Evolutionary conservation across 37 sponge, comb jelly and placozoan genomes (phyloP).

Genomic region (Haliclona indistincta): DNA sequence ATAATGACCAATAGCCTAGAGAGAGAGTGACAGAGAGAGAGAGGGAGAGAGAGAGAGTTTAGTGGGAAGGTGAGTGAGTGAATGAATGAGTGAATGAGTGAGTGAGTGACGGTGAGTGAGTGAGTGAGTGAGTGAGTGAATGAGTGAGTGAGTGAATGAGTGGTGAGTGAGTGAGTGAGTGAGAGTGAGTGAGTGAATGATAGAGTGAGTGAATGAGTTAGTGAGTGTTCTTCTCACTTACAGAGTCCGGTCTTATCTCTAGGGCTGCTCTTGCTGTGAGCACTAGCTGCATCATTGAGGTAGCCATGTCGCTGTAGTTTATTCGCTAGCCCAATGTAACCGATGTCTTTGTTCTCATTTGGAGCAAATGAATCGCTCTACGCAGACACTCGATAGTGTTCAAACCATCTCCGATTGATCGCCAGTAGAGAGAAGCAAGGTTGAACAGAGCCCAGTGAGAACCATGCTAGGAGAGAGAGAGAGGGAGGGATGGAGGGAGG

Average conservation of each 20-base stretch:
- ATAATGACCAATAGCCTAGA: slow-evolving; percentile 63
- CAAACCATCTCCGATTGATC: slow-evolving; percentile 61
- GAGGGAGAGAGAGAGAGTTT: neutral
- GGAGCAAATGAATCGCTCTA: slow-evolving; percentile 69
- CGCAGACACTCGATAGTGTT: slow-evolving; percentile 83
- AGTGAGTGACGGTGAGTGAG: too few relatives aligned
- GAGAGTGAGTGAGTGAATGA: too few relatives aligned
- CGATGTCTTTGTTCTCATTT: slow-evolving; percentile 46
- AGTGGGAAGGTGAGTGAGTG: too few relatives aligned
- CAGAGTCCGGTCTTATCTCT: slow-evolving; percentile 53
- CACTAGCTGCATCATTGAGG: slow-evolving; percentile 69
- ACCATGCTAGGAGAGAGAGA: slow-evolving; percentile 30
- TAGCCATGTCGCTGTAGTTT: slow-evolving; percentile 52
- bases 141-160: too few relatives aligned
- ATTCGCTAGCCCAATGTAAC: slow-evolving; percentile 74
- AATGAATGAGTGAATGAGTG: too few relatives aligned
- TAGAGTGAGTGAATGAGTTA: too few relatives aligned
- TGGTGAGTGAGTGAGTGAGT: too few relatives aligned
- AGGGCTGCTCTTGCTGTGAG: slow-evolving; percentile 68
- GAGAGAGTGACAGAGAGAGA: neutral
- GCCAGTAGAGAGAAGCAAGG: slow-evolving; percentile 83
- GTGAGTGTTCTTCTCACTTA: slow-evolving; percentile 17
- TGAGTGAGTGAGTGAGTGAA: too few relatives aligned
- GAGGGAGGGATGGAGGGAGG: too few relatives aligned
- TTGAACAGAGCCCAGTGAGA: slow-evolving; percentile 77